Evolutionary conservation across 2,888 invertebrate species (phyloP).

Genomic region (Hirudinaria manillensis): DNA sequence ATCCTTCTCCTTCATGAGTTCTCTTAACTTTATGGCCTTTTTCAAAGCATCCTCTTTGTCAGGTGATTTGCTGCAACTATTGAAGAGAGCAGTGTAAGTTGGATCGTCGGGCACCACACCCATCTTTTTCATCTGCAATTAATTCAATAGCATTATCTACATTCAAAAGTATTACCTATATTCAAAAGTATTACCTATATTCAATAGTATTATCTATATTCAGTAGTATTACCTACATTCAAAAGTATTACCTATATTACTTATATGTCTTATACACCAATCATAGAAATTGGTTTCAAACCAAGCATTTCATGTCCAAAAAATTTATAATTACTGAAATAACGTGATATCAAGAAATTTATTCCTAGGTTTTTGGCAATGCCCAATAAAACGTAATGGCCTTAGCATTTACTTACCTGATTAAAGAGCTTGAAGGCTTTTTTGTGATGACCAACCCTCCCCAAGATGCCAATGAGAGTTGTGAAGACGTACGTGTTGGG

Average conservation of each 20-base stretch:
- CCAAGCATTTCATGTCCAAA: neutral
- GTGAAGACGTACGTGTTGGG: constrained; percentile 74
- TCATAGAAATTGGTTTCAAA: neutral
- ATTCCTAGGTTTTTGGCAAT: too few relatives aligned
- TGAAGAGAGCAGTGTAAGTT: constrained; percentile 78
- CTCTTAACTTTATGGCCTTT: constrained; percentile 64
- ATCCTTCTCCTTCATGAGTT: constrained; percentile 66
- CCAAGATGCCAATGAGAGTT: constrained; percentile 75
- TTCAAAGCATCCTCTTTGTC: constrained; percentile 64
- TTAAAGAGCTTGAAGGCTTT: constrained; percentile 78
- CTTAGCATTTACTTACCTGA: constrained; percentile 51
- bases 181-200: neutral
- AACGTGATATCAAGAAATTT: too few relatives aligned
- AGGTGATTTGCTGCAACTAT: constrained; percentile 78
- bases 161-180: neutral
- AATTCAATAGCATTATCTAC: neutral
- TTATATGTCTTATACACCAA: neutral
- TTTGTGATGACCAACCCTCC: constrained; percentile 73
- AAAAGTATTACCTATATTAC: neutral
- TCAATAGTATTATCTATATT: neutral
- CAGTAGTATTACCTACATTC: neutral
- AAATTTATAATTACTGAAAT: neutral
- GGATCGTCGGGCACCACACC: constrained; percentile 65
- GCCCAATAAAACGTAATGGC: too few relatives aligned
- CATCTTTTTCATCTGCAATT: constrained; percentile 67